A percentile compares a stretch with the other conserved stretches of the same genome.
Evolutionary conservation across 2,113 vertebrate species (phyloP).

Genomic region (Pangasianodon gigas): DNA sequence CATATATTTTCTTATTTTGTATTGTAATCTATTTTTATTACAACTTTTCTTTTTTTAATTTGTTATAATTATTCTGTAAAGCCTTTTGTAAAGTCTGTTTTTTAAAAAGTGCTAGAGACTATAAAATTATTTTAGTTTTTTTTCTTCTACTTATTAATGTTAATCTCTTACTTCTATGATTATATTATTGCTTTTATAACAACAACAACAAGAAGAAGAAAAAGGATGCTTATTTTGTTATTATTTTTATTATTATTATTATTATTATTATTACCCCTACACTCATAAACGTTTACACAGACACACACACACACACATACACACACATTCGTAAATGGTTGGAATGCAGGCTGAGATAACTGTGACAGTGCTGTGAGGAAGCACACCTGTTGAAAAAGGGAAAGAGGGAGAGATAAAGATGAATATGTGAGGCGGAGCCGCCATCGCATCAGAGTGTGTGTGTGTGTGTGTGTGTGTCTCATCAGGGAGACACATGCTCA

Average conservation of each 20-base stretch:
- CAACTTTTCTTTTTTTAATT: background rate
- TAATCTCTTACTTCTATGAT: background rate
- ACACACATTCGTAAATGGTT: slow-evolving; percentile 24
- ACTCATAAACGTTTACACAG: background rate
- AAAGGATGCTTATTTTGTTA: background rate
- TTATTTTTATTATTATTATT: background rate
- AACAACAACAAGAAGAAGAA: background rate
- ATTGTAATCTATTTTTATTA: background rate
- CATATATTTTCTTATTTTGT: background rate
- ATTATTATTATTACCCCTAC: background rate
- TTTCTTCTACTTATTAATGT: background rate
- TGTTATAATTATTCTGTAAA: background rate
- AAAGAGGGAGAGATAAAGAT: slow-evolving; percentile 24
- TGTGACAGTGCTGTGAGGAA: slow-evolving; percentile 35
- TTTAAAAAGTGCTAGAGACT: background rate
- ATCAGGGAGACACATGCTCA: slow-evolving; percentile 27
- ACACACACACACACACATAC: slow-evolving; percentile 23
- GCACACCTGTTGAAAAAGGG: slow-evolving; percentile 30
- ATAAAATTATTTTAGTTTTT: background rate
- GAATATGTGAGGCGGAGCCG: background rate
- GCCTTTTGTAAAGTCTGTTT: background rate
- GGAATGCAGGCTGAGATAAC: slow-evolving; percentile 42
- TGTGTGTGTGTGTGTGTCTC: background rate
- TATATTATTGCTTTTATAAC: background rate
- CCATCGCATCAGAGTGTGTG: background rate